A percentile compares a stretch with the other conserved stretches of the same genome.
phyloP scores from a whole-genome alignment of 2,113 vertebrate genomes.

The Nymphicus hollandicus region DNA sequence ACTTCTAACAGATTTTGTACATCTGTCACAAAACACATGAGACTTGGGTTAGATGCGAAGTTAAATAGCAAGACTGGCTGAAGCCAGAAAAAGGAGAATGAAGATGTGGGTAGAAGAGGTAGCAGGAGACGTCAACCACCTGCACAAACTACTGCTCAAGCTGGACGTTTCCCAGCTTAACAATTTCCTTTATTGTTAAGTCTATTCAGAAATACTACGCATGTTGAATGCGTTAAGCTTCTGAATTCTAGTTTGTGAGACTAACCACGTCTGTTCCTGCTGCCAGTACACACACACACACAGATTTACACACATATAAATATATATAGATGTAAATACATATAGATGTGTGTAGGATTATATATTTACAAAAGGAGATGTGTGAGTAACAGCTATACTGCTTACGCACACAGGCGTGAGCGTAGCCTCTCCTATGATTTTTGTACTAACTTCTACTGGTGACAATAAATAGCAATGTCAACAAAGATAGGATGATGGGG shows the following conservation, averaged over 20 bases:
- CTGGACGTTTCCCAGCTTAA: background rate
- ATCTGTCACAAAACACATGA: background rate
- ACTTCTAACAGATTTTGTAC: background rate
- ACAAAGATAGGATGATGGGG: background rate
- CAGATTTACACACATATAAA: background rate
- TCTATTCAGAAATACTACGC: background rate
- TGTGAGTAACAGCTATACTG: background rate
- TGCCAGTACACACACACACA: background rate
- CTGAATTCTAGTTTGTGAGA: background rate
- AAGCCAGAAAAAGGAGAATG: background rate
- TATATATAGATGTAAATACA: background rate
- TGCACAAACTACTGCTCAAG: background rate
- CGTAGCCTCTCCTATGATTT: background rate
- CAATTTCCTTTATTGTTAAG: background rate
- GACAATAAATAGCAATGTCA: background rate
- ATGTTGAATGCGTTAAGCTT: background rate
- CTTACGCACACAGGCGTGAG: background rate
- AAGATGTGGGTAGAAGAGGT: background rate
- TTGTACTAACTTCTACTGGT: background rate
- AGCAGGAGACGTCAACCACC: background rate
- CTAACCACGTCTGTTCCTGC: background rate
- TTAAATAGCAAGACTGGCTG: background rate
- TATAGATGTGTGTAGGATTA: too few species aligned
- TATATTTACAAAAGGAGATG: background rate
- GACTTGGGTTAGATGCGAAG: background rate